These are phyloP conservation scores for Marmota flaviventris DNA, from an alignment of 2,113 vertebrate genomes.

Conservation along the genomic window DNA sequence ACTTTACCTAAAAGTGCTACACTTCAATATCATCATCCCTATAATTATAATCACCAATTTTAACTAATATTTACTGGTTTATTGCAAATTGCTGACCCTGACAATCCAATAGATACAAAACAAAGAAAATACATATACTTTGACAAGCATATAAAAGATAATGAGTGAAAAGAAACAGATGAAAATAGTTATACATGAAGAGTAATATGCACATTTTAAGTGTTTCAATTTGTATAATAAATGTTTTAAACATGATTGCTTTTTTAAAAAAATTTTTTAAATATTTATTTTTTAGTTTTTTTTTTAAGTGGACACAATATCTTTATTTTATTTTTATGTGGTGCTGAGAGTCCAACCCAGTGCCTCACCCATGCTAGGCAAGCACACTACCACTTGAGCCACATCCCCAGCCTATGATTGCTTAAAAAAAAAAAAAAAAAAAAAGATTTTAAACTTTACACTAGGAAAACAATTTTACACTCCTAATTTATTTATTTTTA, in stretches of 20 bases:
- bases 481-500: conserved; percentile 26
- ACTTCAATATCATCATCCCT: background rate
- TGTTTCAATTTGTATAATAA: conserved; percentile 21
- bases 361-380: too few relatives aligned
- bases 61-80: background rate
- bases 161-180: conserved; percentile 7
- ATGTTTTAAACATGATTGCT: background rate
- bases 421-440: too few relatives aligned
- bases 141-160: background rate
- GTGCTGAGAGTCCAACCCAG: too few relatives aligned
- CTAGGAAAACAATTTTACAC: conserved; percentile 11
- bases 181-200: background rate
- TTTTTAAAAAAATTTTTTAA: background rate
- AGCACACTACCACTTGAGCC: too few relatives aligned
- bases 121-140: background rate
- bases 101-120: background rate
- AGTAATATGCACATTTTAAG: background rate
- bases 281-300: too few relatives aligned
- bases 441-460: background rate
- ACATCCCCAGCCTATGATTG: too few relatives aligned
- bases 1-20: background rate
- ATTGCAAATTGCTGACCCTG: background rate
- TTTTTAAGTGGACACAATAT: too few relatives aligned
- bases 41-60: background rate
- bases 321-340: too few relatives aligned